A percentile compares a stretch with the other conserved stretches of the same genome.
These are phyloP conservation scores for Microctonus hyperodae DNA, from an alignment of 2,888 invertebrate species.

Conservation along the genomic window DNA sequence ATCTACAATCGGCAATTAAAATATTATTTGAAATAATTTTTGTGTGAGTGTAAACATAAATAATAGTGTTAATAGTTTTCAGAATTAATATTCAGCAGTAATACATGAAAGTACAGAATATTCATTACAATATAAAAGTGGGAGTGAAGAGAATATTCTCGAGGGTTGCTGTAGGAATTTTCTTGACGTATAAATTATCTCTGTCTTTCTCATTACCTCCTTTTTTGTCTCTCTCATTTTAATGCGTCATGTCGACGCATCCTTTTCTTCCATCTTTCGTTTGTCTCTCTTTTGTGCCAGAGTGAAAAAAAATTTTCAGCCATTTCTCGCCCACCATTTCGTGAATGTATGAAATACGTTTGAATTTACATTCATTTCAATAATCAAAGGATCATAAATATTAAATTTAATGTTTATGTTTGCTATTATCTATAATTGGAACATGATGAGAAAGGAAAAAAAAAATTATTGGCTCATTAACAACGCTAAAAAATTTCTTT, in stretches of 20 bases:
- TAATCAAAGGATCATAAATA: background rate
- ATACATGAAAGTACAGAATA: background rate
- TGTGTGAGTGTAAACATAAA: slow-evolving; percentile 6
- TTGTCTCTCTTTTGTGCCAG: background rate
- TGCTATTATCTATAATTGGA: background rate
- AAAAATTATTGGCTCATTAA: background rate
- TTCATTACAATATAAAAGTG: background rate
- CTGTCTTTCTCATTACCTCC: no score
- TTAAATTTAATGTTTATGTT: background rate
- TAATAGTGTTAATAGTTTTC: background rate
- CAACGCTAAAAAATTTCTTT: background rate
- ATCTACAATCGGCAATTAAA: background rate
- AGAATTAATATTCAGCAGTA: background rate
- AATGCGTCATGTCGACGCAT: slow-evolving; percentile 56
- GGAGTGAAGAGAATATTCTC: slow-evolving; percentile 45
- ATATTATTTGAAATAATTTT: background rate
- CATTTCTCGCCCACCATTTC: slow-evolving; percentile 6
- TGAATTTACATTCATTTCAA: background rate
- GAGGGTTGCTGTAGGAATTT: slow-evolving; percentile 39
- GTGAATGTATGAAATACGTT: background rate
- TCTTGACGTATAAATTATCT: no score
- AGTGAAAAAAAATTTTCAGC: background rate
- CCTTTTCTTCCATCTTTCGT: slow-evolving; percentile 46
- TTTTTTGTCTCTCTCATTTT: slow-evolving; percentile 34
- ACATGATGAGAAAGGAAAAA: background rate